phyloP scores from a whole-genome alignment of 2,797 vertebrate species.

The Setipinna tenuifilis region DNA sequence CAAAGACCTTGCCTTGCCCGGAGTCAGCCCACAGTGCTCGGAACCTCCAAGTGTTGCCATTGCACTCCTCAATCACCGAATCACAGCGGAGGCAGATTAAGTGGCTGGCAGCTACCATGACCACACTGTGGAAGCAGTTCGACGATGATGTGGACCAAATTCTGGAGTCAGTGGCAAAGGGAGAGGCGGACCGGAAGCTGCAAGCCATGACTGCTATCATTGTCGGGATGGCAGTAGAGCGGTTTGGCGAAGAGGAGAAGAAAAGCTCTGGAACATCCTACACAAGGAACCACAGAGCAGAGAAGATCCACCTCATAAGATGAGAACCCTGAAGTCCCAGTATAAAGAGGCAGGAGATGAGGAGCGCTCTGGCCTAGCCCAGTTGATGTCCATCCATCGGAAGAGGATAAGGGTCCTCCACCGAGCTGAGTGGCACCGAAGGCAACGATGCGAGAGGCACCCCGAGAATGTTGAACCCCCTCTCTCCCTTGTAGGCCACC shows the following conservation, averaged over 20 bases:
- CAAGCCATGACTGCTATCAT: conserved; percentile 36
- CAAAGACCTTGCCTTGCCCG: conserved; percentile 14
- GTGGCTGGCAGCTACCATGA: conserved; percentile 34
- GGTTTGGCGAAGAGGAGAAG: conserved; percentile 28
- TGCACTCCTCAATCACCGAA: conserved; percentile 8
- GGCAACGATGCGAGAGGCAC: conserved; percentile 2
- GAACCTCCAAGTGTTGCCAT: conserved; percentile 25
- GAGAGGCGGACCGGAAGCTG: conserved; percentile 14
- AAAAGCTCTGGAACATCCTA: conserved; percentile 3
- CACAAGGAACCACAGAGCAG: neutral
- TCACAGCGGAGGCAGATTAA: conserved; percentile 26
- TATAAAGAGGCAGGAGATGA: neutral
- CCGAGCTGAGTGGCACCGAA: conserved; percentile 22
- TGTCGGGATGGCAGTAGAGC: conserved; percentile 25
- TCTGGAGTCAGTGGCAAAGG: conserved; percentile 33
- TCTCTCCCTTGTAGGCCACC: too few relatives aligned
- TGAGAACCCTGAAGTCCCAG: neutral
- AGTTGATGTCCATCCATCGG: conserved; percentile 22
- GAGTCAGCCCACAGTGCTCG: conserved; percentile 23
- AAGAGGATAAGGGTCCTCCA: conserved; percentile 33
- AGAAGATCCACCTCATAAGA: neutral
- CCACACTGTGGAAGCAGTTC: conserved; percentile 37
- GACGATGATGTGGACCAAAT: conserved; percentile 34
- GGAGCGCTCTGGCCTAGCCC: conserved; percentile 19
- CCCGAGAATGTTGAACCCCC: too few relatives aligned